phyloP scores from a whole-genome alignment of 1,140 invertebrate species.

The Phortica variegata region DNA sequence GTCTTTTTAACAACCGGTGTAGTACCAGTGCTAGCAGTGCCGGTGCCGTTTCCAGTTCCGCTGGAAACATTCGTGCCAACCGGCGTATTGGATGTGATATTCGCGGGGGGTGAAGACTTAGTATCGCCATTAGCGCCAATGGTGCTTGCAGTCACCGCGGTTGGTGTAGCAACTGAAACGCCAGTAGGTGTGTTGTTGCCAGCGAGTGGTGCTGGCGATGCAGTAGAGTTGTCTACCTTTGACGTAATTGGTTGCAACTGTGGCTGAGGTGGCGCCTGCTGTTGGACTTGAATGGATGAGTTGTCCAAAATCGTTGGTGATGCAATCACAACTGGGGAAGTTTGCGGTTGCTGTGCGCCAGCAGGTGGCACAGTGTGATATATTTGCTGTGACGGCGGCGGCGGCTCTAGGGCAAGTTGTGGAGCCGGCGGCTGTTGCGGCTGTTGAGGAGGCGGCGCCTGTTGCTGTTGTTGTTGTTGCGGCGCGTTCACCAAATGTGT shows the following conservation, averaged over 20 bases:
- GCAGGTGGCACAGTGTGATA: slow-evolving; percentile 32
- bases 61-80: slow-evolving; percentile 26
- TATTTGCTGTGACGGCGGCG: slow-evolving; percentile 20
- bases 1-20: slow-evolving; percentile 57
- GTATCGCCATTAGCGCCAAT: slow-evolving; percentile 10
- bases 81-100: slow-evolving; percentile 9
- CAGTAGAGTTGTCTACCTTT: slow-evolving; percentile 25
- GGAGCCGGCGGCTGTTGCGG: slow-evolving; percentile 24
- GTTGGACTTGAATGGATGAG: slow-evolving; percentile 31
- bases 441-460: slow-evolving; percentile 19
- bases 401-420: slow-evolving; percentile 23
- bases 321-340: slow-evolving; percentile 34
- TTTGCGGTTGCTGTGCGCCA: slow-evolving; percentile 46
- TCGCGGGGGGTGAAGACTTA: slow-evolving; percentile 37
- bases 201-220: slow-evolving; percentile 21
- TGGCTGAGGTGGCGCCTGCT: slow-evolving; percentile 25
- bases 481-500: slow-evolving; percentile 23
- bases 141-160: slow-evolving; percentile 9
- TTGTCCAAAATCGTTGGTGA: slow-evolving; percentile 29
- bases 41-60: slow-evolving; percentile 22
- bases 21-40: slow-evolving; percentile 59
- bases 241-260: slow-evolving; percentile 23
- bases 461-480: slow-evolving; percentile 28
- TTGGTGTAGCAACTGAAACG: slow-evolving; percentile 31
- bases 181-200: slow-evolving; percentile 39